Evolutionary conservation across 1,140 invertebrate species (phyloP), one percentile per base, ranked within the genome.

Genomic region (Drusus annulatus): DNA sequence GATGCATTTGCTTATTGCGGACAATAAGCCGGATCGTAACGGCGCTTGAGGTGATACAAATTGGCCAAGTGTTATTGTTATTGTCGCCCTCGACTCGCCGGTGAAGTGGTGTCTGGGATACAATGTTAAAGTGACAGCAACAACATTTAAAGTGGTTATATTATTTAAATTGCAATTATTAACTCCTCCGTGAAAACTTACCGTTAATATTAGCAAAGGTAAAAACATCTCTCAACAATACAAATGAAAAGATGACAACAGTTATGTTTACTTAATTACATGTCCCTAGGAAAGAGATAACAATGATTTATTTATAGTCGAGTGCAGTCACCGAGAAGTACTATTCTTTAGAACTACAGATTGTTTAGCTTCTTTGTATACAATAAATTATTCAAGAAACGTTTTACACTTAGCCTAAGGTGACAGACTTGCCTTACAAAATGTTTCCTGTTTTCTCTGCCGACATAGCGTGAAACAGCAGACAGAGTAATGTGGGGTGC

Each of bases 251-350:
- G 58, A 31, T 83, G 78, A 79, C 79, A 83, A 83, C 82, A 81
- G 78, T 78, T 63, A 45, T 60, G 52, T 75, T 62, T 62, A 62
- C 68, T 58, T 81, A 81, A 79, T 81, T 78, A 78, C 65, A 76
- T 62, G 79, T 83, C 71, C 79, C 82, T 83, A 83, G 74, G 73
- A 83, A 83, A 83, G 82, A 83, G 82, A 79, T 81, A 83, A 83
- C 82, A 83, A 83, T 80, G 56, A 76, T 79, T 76, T 76, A 62
- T 50, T 21, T 74, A 78, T 78, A 83, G 79, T 80, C 81, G 77
- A 68, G 65, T 85, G 84, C 84, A 84, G 84, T 84, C 84, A 83
- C 84, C 81, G 68, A 81, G 77, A 80, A 73, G 82, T 54, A 84
- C 81, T 81, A 84, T 81, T 84, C 83, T 84, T 84, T 84, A 84